These are phyloP conservation scores for Reticulitermes lucifugus DNA, from an alignment of 2,888 invertebrate species.

Conservation along the genomic window DNA sequence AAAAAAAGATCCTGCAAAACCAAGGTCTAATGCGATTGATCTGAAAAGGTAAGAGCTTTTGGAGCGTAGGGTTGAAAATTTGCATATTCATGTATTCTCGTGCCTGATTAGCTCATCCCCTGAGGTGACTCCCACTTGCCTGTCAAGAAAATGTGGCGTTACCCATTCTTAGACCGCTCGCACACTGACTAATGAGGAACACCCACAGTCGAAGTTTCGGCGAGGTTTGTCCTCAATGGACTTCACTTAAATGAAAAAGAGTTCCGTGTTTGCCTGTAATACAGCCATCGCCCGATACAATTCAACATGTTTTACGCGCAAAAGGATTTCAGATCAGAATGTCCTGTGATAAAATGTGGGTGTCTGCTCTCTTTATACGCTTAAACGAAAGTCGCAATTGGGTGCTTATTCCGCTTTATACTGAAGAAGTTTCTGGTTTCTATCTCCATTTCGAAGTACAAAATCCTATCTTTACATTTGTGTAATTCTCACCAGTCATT, in stretches of 20 bases:
- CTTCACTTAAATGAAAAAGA: neutral
- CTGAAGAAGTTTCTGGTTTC: too few relatives aligned
- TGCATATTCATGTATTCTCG: conserved; percentile 41
- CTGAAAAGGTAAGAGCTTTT: conserved; percentile 37
- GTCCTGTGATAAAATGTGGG: too few relatives aligned
- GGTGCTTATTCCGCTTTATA: too few relatives aligned
- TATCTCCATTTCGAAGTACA: too few relatives aligned
- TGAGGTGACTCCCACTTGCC: conserved; percentile 24
- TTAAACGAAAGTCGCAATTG: too few relatives aligned
- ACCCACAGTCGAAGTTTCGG: neutral
- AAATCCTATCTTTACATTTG: too few relatives aligned
- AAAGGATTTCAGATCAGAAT: too few relatives aligned
- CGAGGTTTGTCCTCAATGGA: conserved; percentile 4
- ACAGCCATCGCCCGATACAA: too few relatives aligned
- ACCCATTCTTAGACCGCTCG: conserved; percentile 29
- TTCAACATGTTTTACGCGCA: too few relatives aligned
- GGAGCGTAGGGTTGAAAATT: conserved; percentile 35
- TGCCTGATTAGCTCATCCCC: conserved; percentile 27
- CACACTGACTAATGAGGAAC: conserved; percentile 18
- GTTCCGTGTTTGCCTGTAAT: neutral
- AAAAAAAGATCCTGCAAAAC: neutral
- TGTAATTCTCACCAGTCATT: too few relatives aligned
- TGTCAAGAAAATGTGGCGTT: conserved; percentile 32
- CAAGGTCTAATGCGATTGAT: conserved; percentile 44
- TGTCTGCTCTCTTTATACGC: too few relatives aligned